Base-by-base conservation (phyloP, 2,797 vertebrate species). In the Gallinago solitaria region DNA sequence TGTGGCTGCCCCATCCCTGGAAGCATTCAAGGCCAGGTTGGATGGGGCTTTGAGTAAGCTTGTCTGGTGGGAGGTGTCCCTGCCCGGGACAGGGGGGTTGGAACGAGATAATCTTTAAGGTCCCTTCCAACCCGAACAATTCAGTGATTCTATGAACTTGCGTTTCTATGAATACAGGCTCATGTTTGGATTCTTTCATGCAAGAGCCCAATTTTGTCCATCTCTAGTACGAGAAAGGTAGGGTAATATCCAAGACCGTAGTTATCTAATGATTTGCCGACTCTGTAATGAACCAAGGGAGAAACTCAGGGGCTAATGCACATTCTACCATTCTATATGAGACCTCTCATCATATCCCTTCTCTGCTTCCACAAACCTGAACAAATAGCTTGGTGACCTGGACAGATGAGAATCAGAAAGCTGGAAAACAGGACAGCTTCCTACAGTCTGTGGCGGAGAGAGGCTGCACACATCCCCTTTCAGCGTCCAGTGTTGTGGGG, bases 401-500 rank as follows among this genome's bases (percentile, higher is more conserved):
- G 25, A n/a, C 6, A 65, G 59, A 27, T 35, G 70, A 78, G 70
- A 83, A 47, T 23, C 6, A 39, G 45, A 54, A 74, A 59, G 9
- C 9, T 77, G 87, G 60, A 17, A 67, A 56, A 30, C 7, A 78
- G 15, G 41, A 28, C 12, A 54, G 3, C 63, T 85, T 74, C 18
- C 20, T 63, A 9, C 32, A 33, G 41, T 10, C 4, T 47, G 6
- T 89, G 67, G 16, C 64, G 57, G 37, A 71, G 69, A 7, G 9
- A 59, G 32, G 37, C 11, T 73, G 39, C 10, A 5, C 32, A 15
- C 7, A 6, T 27, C 41, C 50, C 11, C 2, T 27, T 28, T 19
- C 25, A 5, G 3, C 2, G 12, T 11, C 11, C 11, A 17, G 15
- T 5, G 1, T 9, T 5, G 1, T 9, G 53, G 28, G 13, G 7